Conservation (phyloP, 2,113 vertebrate genomes). For the Corapipo altera region DNA sequence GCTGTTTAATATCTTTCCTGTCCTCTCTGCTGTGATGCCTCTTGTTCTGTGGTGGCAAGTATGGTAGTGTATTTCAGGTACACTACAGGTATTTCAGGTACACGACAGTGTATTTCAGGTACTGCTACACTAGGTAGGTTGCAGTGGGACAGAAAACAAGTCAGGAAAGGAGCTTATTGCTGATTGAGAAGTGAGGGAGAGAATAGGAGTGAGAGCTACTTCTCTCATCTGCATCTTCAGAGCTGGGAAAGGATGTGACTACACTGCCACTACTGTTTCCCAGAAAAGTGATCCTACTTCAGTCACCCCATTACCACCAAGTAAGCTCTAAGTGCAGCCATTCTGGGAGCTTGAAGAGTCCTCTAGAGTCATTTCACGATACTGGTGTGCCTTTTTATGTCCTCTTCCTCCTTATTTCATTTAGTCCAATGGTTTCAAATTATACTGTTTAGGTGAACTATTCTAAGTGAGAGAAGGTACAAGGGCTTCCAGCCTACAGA, state of each 20-base stretch:
- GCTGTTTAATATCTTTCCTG: neutral
- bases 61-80: neutral
- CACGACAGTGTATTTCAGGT: neutral
- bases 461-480: neutral
- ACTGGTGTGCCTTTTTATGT: neutral
- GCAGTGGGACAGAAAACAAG: neutral
- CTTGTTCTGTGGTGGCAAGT: fast-evolving
- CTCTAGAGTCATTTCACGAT: neutral
- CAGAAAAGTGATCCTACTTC: neutral
- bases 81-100: neutral
- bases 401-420: neutral
- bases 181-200: neutral
- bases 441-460: neutral
- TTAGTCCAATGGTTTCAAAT: neutral
- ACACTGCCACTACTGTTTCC: neutral
- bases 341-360: neutral
- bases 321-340: neutral
- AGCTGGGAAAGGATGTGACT: neutral
- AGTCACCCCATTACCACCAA: neutral
- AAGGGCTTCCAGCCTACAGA: neutral
- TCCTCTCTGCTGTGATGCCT: neutral
- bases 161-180: neutral
- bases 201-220: neutral
- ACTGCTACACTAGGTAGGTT: neutral
- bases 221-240: neutral